Percentiles rank a stretch among this genome's conserved stretches.
Evolutionary conservation across 2,888 invertebrate genomes (phyloP).

Genomic region (Vandiemenella viatica): DNA sequence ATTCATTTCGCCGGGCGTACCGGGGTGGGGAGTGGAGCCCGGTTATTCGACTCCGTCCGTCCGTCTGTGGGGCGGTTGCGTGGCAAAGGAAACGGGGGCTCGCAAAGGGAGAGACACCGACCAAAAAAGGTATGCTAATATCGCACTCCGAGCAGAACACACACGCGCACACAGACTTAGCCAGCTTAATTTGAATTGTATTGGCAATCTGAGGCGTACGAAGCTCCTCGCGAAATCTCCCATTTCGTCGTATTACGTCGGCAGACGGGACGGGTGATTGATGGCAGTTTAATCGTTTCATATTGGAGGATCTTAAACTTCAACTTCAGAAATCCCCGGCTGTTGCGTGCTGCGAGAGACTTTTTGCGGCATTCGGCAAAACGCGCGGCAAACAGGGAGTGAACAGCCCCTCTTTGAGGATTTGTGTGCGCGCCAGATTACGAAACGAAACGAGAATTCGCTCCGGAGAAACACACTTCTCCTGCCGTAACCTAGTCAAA

Average conservation of each 20-base stretch:
- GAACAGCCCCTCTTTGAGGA: too few relatives aligned
- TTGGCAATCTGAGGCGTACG: background rate
- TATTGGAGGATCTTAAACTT: background rate
- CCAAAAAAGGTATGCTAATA: background rate
- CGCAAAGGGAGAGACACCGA: background rate
- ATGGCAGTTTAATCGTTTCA: background rate
- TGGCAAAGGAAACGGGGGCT: background rate
- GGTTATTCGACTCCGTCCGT: slow-evolving; percentile 3
- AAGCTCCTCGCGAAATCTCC: background rate
- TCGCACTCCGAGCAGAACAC: background rate
- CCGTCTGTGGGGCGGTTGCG: background rate
- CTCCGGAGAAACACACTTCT: too few relatives aligned
- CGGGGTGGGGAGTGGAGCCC: too few relatives aligned
- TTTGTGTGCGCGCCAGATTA: too few relatives aligned
- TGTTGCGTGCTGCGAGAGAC: too few relatives aligned
- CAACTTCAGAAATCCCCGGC: too few relatives aligned
- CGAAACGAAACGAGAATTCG: too few relatives aligned
- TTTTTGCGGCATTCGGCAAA: too few relatives aligned
- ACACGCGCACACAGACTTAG: too few relatives aligned
- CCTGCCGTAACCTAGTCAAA: too few relatives aligned
- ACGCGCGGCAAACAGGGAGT: too few relatives aligned
- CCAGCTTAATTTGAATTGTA: background rate
- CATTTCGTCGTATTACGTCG: too few relatives aligned
- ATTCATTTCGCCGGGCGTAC: slow-evolving; percentile 9
- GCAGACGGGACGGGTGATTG: background rate